Conservation (phyloP, 2,797 vertebrate genomes). For the Brachyrhaphis roseni region DNA sequence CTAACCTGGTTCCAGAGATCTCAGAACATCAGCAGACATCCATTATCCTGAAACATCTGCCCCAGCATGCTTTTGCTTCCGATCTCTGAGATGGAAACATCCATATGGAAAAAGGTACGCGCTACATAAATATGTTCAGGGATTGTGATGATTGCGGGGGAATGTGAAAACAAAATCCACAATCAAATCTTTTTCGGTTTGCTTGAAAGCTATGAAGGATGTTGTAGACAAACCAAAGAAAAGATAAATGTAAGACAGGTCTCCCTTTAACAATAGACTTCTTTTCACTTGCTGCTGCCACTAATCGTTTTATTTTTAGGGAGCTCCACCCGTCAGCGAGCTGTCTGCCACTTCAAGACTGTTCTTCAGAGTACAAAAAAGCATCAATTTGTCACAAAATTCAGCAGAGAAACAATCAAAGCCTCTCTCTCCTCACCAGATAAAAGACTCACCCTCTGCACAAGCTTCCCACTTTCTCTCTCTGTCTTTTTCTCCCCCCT, state of each 20-base stretch:
- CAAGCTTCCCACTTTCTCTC: slow-evolving; percentile 2
- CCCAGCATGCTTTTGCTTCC: background rate
- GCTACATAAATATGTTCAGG: background rate
- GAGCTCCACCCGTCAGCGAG: slow-evolving; percentile 21
- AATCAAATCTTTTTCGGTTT: background rate
- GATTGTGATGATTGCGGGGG: background rate
- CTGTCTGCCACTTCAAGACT: slow-evolving; percentile 19
- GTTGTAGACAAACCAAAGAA: background rate
- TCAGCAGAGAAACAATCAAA: slow-evolving; percentile 44
- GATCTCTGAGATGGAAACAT: background rate
- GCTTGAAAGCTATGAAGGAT: background rate
- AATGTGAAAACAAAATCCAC: background rate
- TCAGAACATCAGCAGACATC: background rate
- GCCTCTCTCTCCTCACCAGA: background rate
- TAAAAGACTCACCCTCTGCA: slow-evolving; percentile 24
- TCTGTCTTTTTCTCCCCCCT: slow-evolving; percentile 1
- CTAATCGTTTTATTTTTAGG: slow-evolving; percentile 19
- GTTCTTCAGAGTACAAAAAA: slow-evolving; percentile 34
- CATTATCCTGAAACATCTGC: background rate
- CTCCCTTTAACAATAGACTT: background rate
- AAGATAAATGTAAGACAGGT: background rate
- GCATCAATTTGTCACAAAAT: slow-evolving; percentile 49
- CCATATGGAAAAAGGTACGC: background rate
- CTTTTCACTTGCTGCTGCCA: background rate
- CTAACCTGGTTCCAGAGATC: background rate